A percentile compares a stretch with the other conserved stretches of the same genome.
Conservation (phyloP, 2,797 vertebrate genomes). For the Acrocephalus scirpaceus region DNA sequence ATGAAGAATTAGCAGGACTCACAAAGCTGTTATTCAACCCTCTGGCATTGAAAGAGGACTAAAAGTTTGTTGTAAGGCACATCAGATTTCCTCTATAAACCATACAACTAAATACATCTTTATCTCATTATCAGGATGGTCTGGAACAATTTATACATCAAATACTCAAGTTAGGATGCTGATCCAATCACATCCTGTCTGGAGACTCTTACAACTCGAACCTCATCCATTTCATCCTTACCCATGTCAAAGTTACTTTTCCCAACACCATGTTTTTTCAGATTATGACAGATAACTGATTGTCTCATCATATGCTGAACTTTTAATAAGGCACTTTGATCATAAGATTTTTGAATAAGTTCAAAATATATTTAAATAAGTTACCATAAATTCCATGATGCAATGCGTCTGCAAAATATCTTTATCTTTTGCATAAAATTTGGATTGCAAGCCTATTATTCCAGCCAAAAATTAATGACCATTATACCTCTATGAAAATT, state of each 20-base stretch:
- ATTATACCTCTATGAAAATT: neutral
- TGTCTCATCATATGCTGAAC: neutral
- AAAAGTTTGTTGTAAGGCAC: neutral
- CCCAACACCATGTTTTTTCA: neutral
- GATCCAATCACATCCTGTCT: neutral
- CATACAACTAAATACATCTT: neutral
- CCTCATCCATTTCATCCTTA: neutral
- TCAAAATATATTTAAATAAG: neutral
- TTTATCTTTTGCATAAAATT: neutral
- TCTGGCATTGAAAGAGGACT: neutral
- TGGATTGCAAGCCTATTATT: neutral
- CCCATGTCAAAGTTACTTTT: neutral
- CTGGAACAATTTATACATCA: neutral
- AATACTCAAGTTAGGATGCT: neutral
- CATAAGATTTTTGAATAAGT: neutral
- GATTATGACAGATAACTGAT: neutral
- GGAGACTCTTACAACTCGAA: neutral
- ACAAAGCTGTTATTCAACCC: neutral
- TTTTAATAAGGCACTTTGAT: neutral
- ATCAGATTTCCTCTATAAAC: neutral
- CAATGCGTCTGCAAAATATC: accelerated
- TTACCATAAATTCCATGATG: neutral
- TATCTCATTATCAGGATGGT: neutral
- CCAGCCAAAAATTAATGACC: neutral
- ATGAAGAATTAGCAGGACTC: neutral